Evolutionary conservation across 2,888 invertebrate genomes (phyloP), one percentile per base, ranked within the genome.

Genomic region (Drepanosiphum platanoidis): DNA sequence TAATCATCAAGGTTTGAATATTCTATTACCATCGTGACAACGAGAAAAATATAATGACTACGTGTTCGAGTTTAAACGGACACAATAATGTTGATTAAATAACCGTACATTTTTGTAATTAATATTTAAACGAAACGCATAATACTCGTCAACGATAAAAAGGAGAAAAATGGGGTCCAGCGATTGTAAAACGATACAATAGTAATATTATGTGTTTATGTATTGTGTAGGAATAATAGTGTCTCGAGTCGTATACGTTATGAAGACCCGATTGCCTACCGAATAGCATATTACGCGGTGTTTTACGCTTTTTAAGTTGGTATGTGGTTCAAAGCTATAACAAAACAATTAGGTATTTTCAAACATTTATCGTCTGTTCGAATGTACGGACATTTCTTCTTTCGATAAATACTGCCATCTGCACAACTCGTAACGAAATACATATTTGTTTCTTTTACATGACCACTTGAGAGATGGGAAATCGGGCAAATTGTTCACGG

Each of bases 1-100:
- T 74, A 34, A 77, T 58, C 36, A 61, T 36, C 75, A 58, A 75
- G 52, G 74, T 58, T 52, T 27, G 13, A n/a, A 75, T 58, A 27
- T 36, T 58, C 58, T 27, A 27, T 34, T n/a, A n/a, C 74, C 52
- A 4, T 0, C 52, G 8, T 3, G 7, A n/a, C 52, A 13, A 22
- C 15, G 18, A 36, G 15, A 8, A 58, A 58, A 58, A 34, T 52
- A 27, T 7, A n/a, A 61, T 22, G 27, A 61, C 4, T 27, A 8
- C 7, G 9, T 3, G 27, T n/a, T 61, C n/a, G n/a, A 61, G 61
- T 61, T 58, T 58, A 5, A n/a, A 58, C n/a, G 7, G 22, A 27
- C n/a, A 61, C 1, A 61, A 52, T 5, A n/a, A n/a, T n/a, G n/a
- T n/a, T 52, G 0, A 52, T 22, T 22, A 52, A 52, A 52, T 22